Evolutionary conservation across 2,797 vertebrate genomes (phyloP).

Genomic region (Threskiornis aethiopicus): DNA sequence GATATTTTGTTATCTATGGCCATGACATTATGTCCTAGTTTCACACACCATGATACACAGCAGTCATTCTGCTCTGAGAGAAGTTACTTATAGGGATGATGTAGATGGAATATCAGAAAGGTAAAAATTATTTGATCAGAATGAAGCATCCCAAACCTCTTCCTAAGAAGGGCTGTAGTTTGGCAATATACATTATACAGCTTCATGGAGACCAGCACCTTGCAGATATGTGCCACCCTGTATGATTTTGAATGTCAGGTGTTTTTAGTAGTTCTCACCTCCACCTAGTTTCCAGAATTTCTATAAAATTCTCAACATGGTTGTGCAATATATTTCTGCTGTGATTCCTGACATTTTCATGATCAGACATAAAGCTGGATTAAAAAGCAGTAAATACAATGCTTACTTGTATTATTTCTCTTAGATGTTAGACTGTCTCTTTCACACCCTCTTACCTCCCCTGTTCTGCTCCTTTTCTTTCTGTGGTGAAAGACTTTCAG

Average conservation of each 20-base stretch:
- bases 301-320: background rate
- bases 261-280: background rate
- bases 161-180: background rate
- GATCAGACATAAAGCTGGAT: background rate
- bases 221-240: background rate
- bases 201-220: background rate
- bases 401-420: background rate
- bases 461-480: background rate
- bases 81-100: constrained; percentile 31
- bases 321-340: background rate
- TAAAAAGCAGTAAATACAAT: background rate
- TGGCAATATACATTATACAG: background rate
- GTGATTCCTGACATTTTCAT: background rate
- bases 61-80: constrained; percentile 10
- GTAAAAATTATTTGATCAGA: background rate
- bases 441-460: background rate
- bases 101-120: background rate
- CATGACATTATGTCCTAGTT: constrained; percentile 10
- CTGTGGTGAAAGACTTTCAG: background rate
- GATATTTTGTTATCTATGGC: constrained; percentile 11
- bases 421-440: background rate
- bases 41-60: background rate
- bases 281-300: background rate
- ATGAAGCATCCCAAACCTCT: background rate
- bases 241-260: background rate